A percentile compares a stretch with the other conserved stretches of the same genome.
phyloP scores from a whole-genome alignment of 1,140 invertebrate genomes.

The Drosophila hydei region DNA sequence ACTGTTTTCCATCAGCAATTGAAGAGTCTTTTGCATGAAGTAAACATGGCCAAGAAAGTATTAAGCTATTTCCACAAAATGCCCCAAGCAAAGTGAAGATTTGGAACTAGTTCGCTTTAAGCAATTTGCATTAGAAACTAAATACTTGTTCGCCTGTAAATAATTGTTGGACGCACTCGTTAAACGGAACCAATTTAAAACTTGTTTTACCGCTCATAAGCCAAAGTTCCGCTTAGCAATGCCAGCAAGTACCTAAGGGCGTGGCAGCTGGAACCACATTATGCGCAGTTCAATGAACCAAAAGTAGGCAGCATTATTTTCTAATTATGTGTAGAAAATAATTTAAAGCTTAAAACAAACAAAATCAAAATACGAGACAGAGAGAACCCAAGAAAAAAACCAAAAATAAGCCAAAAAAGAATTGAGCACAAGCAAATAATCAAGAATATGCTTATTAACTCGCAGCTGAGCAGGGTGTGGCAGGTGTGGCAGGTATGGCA shows the following conservation, averaged over 20 bases:
- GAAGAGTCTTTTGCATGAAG: too few species aligned
- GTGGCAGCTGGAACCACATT: constrained; percentile 30
- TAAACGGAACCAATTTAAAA: not conserved
- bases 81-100: too few species aligned
- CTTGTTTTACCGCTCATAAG: constrained; percentile 2
- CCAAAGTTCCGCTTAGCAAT: not conserved
- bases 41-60: too few species aligned
- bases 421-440: constrained; percentile 62
- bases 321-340: constrained; percentile 57
- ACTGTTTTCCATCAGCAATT: too few species aligned
- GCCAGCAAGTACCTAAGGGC: constrained; percentile 3
- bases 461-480: constrained; percentile 41
- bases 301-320: constrained; percentile 78
- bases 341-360: constrained; percentile 58
- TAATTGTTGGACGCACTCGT: not conserved
- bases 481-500: constrained; percentile 25
- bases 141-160: not conserved
- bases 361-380: constrained; percentile 26
- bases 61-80: too few species aligned
- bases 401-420: constrained; percentile 16
- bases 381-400: not conserved
- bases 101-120: not conserved
- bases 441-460: constrained; percentile 29
- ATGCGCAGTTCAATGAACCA: constrained; percentile 71
- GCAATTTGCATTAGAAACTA: not conserved